A percentile compares a stretch with the other conserved stretches of the same genome.
Evolutionary conservation across 2,888 invertebrate genomes (phyloP).

Genomic region (Trissolcus brochymenae): DNA sequence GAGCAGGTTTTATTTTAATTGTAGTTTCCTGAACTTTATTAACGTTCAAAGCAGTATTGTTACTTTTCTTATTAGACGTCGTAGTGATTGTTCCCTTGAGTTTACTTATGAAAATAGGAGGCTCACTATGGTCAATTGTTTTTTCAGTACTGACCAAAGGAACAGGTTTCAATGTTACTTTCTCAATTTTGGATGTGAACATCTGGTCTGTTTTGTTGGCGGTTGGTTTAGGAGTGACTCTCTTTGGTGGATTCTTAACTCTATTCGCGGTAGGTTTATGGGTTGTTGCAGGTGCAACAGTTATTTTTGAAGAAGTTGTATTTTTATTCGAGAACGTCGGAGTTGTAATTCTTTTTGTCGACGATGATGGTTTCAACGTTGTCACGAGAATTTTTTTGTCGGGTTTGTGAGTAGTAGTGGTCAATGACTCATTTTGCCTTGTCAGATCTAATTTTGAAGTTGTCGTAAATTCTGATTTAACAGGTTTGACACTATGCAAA

Average conservation of each 20-base stretch:
- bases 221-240: slow-evolving; percentile 58
- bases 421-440: neutral
- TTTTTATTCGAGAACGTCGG: slow-evolving; percentile 55
- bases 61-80: slow-evolving; percentile 73
- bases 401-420: neutral
- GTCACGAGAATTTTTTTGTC: slow-evolving; percentile 16
- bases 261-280: slow-evolving; percentile 44
- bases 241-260: slow-evolving; percentile 59
- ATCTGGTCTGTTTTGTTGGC: slow-evolving; percentile 58
- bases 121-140: slow-evolving; percentile 62
- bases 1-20: slow-evolving; percentile 61
- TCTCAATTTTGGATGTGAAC: slow-evolving; percentile 70
- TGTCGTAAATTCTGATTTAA: neutral
- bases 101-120: slow-evolving; percentile 77
- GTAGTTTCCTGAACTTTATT: slow-evolving; percentile 55
- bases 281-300: neutral
- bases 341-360: slow-evolving; percentile 58
- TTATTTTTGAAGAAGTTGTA: slow-evolving; percentile 45
- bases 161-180: slow-evolving; percentile 71
- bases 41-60: slow-evolving; percentile 21
- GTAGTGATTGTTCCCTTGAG: slow-evolving; percentile 81
- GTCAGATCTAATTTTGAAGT: neutral
- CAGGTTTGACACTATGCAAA: neutral
- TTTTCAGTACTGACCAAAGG: slow-evolving; percentile 65
- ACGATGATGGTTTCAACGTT: slow-evolving; percentile 47